Conservation (phyloP, 2,113 vertebrate genomes). For the Chlamydotis undulata region DNA sequence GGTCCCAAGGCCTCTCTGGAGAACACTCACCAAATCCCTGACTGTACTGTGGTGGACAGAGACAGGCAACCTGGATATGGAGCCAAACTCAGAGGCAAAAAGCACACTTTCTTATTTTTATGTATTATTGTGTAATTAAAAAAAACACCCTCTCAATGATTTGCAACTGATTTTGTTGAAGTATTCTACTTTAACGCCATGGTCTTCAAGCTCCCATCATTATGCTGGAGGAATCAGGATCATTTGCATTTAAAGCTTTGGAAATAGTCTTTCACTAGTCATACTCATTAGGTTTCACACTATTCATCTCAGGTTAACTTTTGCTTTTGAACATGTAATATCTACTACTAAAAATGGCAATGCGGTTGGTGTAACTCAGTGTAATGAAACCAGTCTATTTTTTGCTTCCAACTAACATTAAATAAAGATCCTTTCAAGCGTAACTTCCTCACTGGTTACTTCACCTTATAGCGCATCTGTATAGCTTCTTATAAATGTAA, state of each 20-base stretch:
- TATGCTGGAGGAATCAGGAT: background rate
- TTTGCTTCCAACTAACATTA: background rate
- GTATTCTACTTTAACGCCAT: background rate
- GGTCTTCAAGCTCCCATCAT: background rate
- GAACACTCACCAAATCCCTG: no score
- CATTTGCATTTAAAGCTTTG: background rate
- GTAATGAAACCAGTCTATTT: background rate
- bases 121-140: background rate
- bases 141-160: background rate
- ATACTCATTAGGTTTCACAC: background rate
- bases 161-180: background rate
- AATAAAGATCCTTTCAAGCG: background rate
- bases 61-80: background rate
- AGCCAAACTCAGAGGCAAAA: background rate
- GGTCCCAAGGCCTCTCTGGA: background rate
- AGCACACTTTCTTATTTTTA: background rate
- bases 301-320: background rate
- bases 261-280: background rate
- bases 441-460: background rate
- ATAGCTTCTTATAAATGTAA: background rate
- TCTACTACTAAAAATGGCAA: background rate
- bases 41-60: background rate
- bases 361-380: background rate
- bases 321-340: background rate
- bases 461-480: background rate